Evolutionary conservation across 2,113 vertebrate genomes (phyloP).

Genomic region (Embiotoca jacksoni): DNA sequence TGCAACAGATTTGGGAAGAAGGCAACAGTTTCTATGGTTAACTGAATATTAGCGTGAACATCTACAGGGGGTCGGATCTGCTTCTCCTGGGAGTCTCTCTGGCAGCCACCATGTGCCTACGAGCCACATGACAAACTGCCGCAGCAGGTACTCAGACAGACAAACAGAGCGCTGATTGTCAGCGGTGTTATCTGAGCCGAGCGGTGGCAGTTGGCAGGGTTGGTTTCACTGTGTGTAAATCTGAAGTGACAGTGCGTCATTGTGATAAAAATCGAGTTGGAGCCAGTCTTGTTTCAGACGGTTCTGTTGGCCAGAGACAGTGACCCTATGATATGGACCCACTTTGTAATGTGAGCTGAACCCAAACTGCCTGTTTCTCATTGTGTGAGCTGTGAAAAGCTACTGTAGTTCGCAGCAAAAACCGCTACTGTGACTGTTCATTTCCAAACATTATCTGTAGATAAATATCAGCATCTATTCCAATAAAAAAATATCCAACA

Average conservation of each 20-base stretch:
- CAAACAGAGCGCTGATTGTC: conserved; percentile 61
- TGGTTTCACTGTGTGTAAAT: conserved; percentile 53
- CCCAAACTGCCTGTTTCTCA: conserved; percentile 43
- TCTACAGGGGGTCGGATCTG: conserved; percentile 3
- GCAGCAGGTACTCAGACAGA: conserved; percentile 46
- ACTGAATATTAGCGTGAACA: conserved; percentile 3
- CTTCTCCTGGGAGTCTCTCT: conserved; percentile 21
- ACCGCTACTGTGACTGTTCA: conserved; percentile 6
- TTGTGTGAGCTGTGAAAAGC: conserved; percentile 29
- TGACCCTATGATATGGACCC: conserved; percentile 34
- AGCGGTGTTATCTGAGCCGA: conserved; percentile 56
- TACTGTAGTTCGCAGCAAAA: conserved; percentile 8
- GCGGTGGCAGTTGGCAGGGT: conserved; percentile 63
- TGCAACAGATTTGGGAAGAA: neutral
- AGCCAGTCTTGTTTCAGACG: conserved; percentile 34
- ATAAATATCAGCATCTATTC: conserved; percentile 14
- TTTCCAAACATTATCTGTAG: neutral
- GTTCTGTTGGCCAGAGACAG: conserved; percentile 42
- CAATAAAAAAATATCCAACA: neutral
- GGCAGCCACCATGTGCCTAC: conserved; percentile 24
- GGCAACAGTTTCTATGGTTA: neutral
- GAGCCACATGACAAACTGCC: conserved; percentile 43
- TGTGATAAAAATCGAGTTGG: conserved; percentile 59
- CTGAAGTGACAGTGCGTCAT: conserved; percentile 66
- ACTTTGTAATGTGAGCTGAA: conserved; percentile 60